Conservation (phyloP, 1,140 invertebrate species). For the Phymastichus coffea region DNA sequence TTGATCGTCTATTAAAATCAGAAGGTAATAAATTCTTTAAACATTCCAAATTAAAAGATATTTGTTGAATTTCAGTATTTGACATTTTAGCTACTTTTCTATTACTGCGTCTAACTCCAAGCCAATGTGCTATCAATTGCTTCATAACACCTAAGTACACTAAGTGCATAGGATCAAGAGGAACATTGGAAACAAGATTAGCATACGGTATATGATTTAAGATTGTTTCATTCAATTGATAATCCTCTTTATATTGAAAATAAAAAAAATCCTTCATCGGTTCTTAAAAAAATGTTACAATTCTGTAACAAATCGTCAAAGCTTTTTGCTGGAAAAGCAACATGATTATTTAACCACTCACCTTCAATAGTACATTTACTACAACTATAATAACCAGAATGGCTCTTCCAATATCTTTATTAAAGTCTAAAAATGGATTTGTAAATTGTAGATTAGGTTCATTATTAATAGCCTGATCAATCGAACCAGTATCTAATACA, state of each 20-base stretch:
- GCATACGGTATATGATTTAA: constrained; percentile 20
- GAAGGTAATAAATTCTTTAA: neutral
- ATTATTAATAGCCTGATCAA: too few species aligned
- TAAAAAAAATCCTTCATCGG: neutral
- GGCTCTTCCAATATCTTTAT: too few species aligned
- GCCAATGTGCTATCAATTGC: neutral
- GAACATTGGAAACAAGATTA: constrained; percentile 1
- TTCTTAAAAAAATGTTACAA: too few species aligned
- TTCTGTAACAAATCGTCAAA: too few species aligned
- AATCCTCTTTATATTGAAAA: neutral
- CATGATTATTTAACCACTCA: constrained; percentile 32
- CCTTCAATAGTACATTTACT: too few species aligned
- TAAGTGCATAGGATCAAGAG: constrained; percentile 28
- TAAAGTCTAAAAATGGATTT: too few species aligned
- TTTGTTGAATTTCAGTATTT: neutral
- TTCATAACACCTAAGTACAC: constrained; percentile 13
- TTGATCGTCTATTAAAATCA: neutral
- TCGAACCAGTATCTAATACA: too few species aligned
- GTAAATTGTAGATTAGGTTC: too few species aligned
- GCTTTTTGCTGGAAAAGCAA: constrained; percentile 30
- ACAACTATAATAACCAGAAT: too few species aligned
- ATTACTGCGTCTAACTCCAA: neutral
- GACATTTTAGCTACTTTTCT: neutral
- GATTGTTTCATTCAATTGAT: constrained; percentile 1
- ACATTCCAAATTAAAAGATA: neutral